phyloP scores from a whole-genome alignment of 2,888 invertebrate species.

The Camptogramma bilineatum region DNA sequence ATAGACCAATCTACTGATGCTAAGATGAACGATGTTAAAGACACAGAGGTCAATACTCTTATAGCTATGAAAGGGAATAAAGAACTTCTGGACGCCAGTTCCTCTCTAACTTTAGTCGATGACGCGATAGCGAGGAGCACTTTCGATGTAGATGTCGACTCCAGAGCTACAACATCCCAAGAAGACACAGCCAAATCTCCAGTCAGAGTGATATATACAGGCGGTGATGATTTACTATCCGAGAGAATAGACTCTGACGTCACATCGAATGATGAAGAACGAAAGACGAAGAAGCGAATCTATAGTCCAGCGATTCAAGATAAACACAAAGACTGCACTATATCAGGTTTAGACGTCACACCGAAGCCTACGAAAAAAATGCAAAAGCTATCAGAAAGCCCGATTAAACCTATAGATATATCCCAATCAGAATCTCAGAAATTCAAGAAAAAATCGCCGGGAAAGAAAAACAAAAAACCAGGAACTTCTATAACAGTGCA shows the following conservation, averaged over 20 bases:
- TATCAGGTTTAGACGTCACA: constrained; percentile 54
- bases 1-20: constrained; percentile 53
- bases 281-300: constrained; percentile 60
- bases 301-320: constrained; percentile 54
- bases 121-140: constrained; percentile 48
- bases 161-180: constrained; percentile 2
- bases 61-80: constrained; percentile 71
- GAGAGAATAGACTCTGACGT: constrained; percentile 48
- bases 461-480: constrained; percentile 38
- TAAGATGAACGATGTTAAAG: constrained; percentile 45
- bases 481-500: constrained; percentile 53
- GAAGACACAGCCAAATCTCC: constrained; percentile 40
- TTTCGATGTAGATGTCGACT: constrained; percentile 20
- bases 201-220: constrained; percentile 52
- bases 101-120: constrained; percentile 72
- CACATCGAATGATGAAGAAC: constrained; percentile 46
- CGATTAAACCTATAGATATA: neutral
- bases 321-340: constrained; percentile 36
- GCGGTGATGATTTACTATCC: constrained; percentile 23
- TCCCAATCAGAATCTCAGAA: neutral
- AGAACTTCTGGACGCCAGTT: constrained; percentile 62
- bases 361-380: constrained; percentile 69
- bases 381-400: constrained; percentile 58
- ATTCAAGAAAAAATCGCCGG: constrained; percentile 33
- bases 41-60: constrained; percentile 65